Conservation (phyloP, 2,797 vertebrate species). For the Falco peregrinus region DNA sequence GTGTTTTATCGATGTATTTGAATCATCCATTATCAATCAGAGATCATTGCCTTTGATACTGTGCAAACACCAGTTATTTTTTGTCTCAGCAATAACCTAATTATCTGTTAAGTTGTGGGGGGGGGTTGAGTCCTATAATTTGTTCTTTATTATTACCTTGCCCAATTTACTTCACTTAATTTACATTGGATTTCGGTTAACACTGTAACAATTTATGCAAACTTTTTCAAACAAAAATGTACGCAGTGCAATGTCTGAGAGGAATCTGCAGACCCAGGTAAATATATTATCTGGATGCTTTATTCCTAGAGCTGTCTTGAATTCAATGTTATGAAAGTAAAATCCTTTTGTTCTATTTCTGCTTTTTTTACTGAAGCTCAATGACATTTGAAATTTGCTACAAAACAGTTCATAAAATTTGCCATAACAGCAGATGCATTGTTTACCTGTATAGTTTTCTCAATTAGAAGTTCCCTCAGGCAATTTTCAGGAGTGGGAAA, state of each 20-base stretch:
- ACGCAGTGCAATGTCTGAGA: fast-evolving
- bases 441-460: neutral
- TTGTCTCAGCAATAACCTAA: neutral
- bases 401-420: neutral
- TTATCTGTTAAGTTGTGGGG: neutral
- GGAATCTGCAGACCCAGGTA: neutral
- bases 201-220: neutral
- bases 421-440: neutral
- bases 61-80: neutral
- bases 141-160: neutral
- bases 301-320: neutral
- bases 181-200: neutral
- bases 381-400: neutral
- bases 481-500: neutral
- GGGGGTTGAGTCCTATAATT: neutral
- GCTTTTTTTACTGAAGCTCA: neutral
- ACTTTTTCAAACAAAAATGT: neutral
- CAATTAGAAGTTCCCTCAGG: neutral
- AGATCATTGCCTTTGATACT: neutral
- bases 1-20: neutral
- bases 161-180: neutral
- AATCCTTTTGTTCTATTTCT: neutral
- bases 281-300: neutral
- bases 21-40: neutral
- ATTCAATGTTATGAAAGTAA: neutral